Conservation (phyloP, 2,797 vertebrate species). For the Acipenser oxyrinchus region DNA sequence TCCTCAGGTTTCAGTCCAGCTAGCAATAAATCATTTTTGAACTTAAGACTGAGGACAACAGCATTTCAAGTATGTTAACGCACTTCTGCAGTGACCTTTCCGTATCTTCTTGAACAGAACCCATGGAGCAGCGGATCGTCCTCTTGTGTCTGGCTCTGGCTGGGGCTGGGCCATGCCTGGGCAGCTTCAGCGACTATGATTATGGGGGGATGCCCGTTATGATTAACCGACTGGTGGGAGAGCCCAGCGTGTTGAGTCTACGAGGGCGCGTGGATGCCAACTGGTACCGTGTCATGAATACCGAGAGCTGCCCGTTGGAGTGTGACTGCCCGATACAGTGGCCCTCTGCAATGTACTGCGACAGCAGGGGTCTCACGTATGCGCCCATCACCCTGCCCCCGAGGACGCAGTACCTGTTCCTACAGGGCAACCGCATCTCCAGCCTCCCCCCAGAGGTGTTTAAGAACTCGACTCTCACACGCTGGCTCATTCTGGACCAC, state of each 20-base stretch:
- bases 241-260: conserved; percentile 61
- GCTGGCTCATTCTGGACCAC: conserved; percentile 63
- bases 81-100: no score
- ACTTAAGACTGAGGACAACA: no score
- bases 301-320: conserved; percentile 42
- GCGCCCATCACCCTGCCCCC: conserved; percentile 40
- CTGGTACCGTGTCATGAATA: conserved; percentile 52
- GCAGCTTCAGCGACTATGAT: conserved; percentile 37
- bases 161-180: conserved; percentile 10
- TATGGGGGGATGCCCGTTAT: conserved; percentile 60
- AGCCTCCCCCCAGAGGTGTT: conserved; percentile 37
- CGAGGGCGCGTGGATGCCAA: conserved; percentile 43
- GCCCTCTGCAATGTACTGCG: conserved; percentile 61
- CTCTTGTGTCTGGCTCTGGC: conserved; percentile 27
- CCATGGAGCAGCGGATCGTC: conserved; percentile 11
- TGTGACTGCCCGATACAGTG: conserved; percentile 68
- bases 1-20: no score
- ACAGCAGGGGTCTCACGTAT: conserved; percentile 42
- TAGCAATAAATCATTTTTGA: no score
- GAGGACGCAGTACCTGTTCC: conserved; percentile 56
- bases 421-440: conserved; percentile 59
- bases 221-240: conserved; percentile 54
- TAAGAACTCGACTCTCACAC: conserved; percentile 45
- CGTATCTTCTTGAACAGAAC: background rate
- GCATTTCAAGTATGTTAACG: no score